Percentiles rank a stretch among this genome's conserved stretches.
These are phyloP conservation scores for Tinamus guttatus DNA, from an alignment of 2,113 vertebrate species.

Conservation along the genomic window DNA sequence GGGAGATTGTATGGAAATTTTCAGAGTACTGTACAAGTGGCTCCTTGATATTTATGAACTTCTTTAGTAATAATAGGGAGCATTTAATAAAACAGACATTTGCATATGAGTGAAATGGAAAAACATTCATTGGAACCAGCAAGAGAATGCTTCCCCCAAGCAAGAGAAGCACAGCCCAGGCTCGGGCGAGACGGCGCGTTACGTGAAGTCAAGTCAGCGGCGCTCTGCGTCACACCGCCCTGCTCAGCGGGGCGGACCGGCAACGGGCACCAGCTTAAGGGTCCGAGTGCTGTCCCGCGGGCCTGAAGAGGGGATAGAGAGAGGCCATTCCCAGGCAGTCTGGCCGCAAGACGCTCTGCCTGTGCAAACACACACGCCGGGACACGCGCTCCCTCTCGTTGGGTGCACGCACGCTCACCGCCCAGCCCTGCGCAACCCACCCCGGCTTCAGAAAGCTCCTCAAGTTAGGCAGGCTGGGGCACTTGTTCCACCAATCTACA, in stretches of 20 bases:
- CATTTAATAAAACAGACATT: not conserved
- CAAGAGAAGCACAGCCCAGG: not conserved
- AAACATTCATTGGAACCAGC: not conserved
- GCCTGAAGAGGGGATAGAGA: not conserved
- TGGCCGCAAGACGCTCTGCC: not conserved
- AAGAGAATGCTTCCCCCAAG: no score
- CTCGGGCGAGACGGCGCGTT: not conserved
- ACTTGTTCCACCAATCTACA: not conserved
- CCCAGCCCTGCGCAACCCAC: no score
- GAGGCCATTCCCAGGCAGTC: not conserved
- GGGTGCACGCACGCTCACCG: not conserved
- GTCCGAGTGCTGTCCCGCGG: not conserved
- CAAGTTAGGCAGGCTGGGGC: not conserved
- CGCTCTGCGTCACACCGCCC: constrained; percentile 1
- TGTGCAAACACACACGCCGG: not conserved
- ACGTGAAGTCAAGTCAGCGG: constrained; percentile 27
- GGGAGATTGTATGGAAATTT: not conserved
- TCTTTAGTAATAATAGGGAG: not conserved
- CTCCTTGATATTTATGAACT: not conserved
- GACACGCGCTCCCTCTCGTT: not conserved
- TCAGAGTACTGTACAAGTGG: not conserved
- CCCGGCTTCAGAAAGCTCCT: not conserved
- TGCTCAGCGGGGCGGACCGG: constrained; percentile 15
- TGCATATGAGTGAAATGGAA: not conserved
- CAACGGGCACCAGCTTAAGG: not conserved